phyloP scores from a whole-genome alignment of 2,113 vertebrate species.

The Zootoca vivipara region DNA sequence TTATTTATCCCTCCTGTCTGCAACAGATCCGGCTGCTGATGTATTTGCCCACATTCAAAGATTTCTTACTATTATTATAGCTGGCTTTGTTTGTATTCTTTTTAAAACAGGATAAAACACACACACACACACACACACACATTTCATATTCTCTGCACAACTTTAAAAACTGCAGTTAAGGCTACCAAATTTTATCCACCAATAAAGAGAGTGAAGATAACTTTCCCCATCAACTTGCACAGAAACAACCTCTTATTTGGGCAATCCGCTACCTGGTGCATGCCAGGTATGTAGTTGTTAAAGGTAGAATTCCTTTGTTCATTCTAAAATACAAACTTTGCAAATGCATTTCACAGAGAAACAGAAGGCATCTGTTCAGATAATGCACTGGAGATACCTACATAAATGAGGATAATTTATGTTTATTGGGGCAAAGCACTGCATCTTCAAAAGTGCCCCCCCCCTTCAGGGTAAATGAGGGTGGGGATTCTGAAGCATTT shows the following conservation, averaged over 20 bases:
- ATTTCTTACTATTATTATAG: neutral
- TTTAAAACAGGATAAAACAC: neutral
- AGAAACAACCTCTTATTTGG: neutral
- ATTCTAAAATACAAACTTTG: neutral
- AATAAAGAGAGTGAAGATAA: neutral
- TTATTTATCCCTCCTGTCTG: neutral
- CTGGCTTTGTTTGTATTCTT: neutral
- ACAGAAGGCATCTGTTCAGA: conserved; percentile 33
- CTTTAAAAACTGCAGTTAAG: conserved; percentile 3
- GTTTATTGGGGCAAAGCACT: conserved; percentile 25
- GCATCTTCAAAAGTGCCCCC: conserved; percentile 25
- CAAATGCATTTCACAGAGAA: neutral
- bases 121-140: neutral
- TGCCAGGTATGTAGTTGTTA: neutral
- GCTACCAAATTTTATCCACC: neutral
- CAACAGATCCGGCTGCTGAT: neutral
- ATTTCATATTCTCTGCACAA: neutral
- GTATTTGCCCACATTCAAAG: neutral
- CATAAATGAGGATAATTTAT: conserved; percentile 10
- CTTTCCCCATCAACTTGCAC: neutral
- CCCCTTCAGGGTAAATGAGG: neutral
- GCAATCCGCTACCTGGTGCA: neutral
- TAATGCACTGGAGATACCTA: neutral
- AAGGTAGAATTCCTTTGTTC: too few relatives aligned
- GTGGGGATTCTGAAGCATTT: neutral